Evolutionary conservation across 2,888 invertebrate genomes (phyloP).

Genomic region (Andrena fulva): DNA sequence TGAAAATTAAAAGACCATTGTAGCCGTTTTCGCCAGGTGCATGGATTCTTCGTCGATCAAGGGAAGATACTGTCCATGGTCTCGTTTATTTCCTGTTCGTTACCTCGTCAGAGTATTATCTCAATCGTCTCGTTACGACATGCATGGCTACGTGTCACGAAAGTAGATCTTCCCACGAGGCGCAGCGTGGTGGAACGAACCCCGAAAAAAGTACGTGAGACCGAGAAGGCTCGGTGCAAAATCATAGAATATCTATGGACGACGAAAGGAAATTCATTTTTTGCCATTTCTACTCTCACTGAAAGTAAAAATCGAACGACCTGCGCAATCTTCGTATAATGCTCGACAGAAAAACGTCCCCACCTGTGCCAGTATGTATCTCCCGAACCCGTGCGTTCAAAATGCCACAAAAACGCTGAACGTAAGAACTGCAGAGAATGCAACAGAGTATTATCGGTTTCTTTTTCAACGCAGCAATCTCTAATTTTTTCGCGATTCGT

Average conservation of each 20-base stretch:
- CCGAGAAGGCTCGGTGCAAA: slow-evolving; percentile 9
- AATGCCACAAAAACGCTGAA: not conserved
- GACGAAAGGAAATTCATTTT: too few species aligned
- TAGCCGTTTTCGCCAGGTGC: slow-evolving; percentile 1
- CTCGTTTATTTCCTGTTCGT: slow-evolving; percentile 6
- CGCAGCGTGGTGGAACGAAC: slow-evolving; percentile 4
- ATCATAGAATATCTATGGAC: slow-evolving; percentile 15
- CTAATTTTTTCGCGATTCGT: not conserved
- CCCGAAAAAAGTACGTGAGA: not conserved
- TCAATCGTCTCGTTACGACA: not conserved
- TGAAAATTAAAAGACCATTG: not conserved
- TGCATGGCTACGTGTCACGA: slow-evolving; percentile 30
- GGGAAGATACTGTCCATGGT: slow-evolving; percentile 20
- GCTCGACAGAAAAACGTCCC: not conserved
- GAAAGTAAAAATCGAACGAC: not conserved
- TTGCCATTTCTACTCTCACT: slow-evolving; percentile 3
- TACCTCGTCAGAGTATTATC: slow-evolving; percentile 9
- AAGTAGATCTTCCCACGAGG: slow-evolving; percentile 33
- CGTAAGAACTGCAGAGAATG: not conserved
- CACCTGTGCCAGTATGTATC: not conserved
- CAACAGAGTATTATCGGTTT: not conserved
- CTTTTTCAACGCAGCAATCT: not conserved
- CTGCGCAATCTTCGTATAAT: not conserved
- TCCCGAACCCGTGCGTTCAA: not conserved
- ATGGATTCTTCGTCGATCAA: slow-evolving; percentile 27